A percentile compares a stretch with the other conserved stretches of the same genome.
Conservation (phyloP, 2,797 vertebrate genomes). For the Acipenser ruthenus region DNA sequence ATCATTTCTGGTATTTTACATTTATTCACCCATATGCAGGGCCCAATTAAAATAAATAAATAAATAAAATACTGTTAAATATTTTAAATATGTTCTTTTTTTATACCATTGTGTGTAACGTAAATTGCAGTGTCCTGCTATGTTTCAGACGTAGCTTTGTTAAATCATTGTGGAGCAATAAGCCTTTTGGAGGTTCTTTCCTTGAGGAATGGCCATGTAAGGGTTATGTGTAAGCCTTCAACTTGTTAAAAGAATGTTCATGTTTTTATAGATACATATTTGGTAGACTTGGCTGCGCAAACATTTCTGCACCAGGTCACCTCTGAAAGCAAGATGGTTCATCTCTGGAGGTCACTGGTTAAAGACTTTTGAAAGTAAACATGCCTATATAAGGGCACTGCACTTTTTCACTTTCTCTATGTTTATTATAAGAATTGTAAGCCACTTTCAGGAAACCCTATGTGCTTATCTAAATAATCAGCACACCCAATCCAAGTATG, state of each 20-base stretch:
- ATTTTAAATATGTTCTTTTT: too few relatives aligned
- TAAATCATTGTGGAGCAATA: too few relatives aligned
- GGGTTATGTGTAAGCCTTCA: too few relatives aligned
- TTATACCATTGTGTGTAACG: too few relatives aligned
- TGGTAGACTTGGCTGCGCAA: constrained; percentile 43
- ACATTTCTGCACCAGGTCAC: constrained; percentile 37
- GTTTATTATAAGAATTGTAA: constrained; percentile 41
- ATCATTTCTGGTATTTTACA: too few relatives aligned
- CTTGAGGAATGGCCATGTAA: too few relatives aligned
- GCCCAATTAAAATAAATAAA: too few relatives aligned
- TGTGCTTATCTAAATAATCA: constrained; percentile 48
- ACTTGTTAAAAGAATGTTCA: constrained; percentile 50
- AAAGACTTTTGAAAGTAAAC: constrained; percentile 63
- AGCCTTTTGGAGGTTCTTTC: too few relatives aligned
- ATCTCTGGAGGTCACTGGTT: constrained; percentile 51
- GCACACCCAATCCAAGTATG: constrained; percentile 32
- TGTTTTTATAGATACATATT: constrained; percentile 48
- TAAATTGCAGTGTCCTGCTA: too few relatives aligned
- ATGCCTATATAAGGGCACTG: constrained; percentile 72
- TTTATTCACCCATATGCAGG: too few relatives aligned
- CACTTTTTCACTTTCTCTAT: constrained; percentile 34
- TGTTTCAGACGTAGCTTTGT: too few relatives aligned
- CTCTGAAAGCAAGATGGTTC: constrained; percentile 23
- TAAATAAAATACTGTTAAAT: too few relatives aligned
- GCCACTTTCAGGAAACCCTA: constrained; percentile 32